These are phyloP conservation scores for Malurus melanocephalus DNA, from an alignment of 2,113 vertebrate species.

Conservation along the genomic window DNA sequence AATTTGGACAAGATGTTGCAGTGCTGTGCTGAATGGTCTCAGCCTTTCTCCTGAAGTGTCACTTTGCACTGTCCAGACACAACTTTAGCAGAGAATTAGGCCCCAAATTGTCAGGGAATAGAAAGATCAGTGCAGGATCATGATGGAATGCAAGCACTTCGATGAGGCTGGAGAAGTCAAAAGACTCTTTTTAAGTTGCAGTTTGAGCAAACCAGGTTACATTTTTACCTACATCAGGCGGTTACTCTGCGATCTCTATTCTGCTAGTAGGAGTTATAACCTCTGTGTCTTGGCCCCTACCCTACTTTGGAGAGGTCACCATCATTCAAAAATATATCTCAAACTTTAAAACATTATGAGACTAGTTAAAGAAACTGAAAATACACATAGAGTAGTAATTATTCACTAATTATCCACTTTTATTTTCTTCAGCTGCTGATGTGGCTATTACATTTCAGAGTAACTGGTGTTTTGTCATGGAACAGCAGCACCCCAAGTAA, in stretches of 20 bases:
- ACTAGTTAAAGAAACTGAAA: neutral
- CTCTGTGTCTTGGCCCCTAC: neutral
- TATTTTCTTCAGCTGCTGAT: slow-evolving; percentile 5
- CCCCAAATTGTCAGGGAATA: neutral
- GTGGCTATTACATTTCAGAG: neutral
- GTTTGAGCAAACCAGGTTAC: neutral
- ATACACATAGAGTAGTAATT: neutral
- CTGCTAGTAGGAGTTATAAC: neutral
- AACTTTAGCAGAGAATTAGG: neutral
- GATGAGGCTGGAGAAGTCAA: neutral
- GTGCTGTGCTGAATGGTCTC: neutral
- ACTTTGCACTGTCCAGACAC: neutral
- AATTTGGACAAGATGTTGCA: neutral
- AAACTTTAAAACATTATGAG: neutral
- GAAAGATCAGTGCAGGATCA: neutral
- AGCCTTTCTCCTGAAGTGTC: neutral
- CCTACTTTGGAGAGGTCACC: neutral
- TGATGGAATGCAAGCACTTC: neutral
- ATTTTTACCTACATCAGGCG: neutral
- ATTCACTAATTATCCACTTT: neutral
- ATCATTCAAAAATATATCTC: neutral
- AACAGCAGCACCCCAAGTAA: accelerated
- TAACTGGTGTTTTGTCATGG: neutral
- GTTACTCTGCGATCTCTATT: neutral
- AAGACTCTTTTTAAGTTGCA: neutral